These are phyloP conservation scores for Caenorhabditis plicata DNA, from an alignment of 2,888 invertebrate species.

Conservation along the genomic window DNA sequence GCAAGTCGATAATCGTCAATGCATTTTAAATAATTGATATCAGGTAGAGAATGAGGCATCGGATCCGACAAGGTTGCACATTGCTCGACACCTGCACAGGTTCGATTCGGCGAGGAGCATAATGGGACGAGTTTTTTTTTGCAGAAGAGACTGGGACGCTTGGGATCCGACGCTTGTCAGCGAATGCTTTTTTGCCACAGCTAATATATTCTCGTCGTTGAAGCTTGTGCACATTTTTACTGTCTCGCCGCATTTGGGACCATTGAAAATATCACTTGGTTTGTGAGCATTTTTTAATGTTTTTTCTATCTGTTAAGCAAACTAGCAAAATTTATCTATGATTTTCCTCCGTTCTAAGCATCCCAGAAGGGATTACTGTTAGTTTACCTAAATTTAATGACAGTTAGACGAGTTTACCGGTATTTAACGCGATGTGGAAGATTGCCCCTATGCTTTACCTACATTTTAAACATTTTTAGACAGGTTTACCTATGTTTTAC, in stretches of 20 bases:
- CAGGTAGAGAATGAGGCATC: conserved; percentile 30
- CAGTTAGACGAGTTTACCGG: too few relatives aligned
- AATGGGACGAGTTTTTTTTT: too few relatives aligned
- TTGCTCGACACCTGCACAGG: conserved; percentile 16
- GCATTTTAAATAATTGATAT: background rate
- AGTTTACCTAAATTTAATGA: too few relatives aligned
- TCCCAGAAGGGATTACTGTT: too few relatives aligned
- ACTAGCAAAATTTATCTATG: too few relatives aligned
- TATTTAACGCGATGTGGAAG: too few relatives aligned
- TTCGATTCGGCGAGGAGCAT: too few relatives aligned
- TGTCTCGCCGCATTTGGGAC: conserved; percentile 88
- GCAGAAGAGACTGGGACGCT: conserved; percentile 80
- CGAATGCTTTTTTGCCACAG: conserved; percentile 93
- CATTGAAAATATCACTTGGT: conserved; percentile 86
- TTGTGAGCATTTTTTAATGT: conserved; percentile 1
- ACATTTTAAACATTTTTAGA: too few relatives aligned
- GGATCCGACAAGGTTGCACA: conserved; percentile 5
- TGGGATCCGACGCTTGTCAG: conserved; percentile 98
- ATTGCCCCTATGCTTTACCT: too few relatives aligned
- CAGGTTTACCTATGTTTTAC: too few relatives aligned
- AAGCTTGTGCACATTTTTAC: conserved; percentile 89
- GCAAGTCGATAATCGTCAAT: conserved; percentile 69
- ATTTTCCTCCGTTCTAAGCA: too few relatives aligned
- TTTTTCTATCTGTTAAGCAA: too few relatives aligned
- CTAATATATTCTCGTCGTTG: conserved; percentile 91